Evolutionary conservation across 1,140 invertebrate species (phyloP), one percentile per base, ranked within the genome.

Genomic region (Colletes latitarsis): DNA sequence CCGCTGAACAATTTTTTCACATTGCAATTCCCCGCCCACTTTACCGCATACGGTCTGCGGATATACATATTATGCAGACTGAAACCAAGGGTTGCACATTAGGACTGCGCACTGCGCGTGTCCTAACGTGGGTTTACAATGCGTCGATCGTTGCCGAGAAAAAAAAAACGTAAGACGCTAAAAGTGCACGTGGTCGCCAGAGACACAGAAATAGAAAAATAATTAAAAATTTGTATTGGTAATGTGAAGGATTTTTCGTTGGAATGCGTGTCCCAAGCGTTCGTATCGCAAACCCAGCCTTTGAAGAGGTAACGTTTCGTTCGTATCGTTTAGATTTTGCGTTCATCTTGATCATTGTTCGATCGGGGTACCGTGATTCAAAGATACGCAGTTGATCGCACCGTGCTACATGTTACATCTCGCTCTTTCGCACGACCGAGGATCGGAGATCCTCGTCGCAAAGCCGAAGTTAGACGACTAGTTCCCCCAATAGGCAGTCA

Each of bases 381-480:
- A 57, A 52, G 30, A 58, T 43, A 86, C 84, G 14, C 14, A 4
- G n/a, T 71, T 84, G 80, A 41, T 63, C 8, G 15, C 6, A 3
- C n/a, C 12, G 30, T 9, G 12, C 21, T n/a, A 6, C 5, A 6
- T 12, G 88, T 77, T 74, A 71, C 77, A 49, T 75, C 77, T 67
- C 73, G 72, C 19, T 58, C 60, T 53, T 46, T n/a, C 21, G 5
- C 41, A n/a, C 12, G 3, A 6, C 0, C n/a, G 57, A 9, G 71
- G 12, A 30, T 52, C 53, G 21, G n/a, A 1, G 6, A 6, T 75
- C 79, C 71, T 49, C 4, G 55, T 83, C 55, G n/a, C 4, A 43
- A 30, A 30, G 64, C 43, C 72, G 75, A 87, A 63, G 57, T 60
- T 55, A 19, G 74, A 19, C 69, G 69, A 84, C 4, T 10, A 52